These are phyloP conservation scores for Fregata magnificens DNA, from an alignment of 2,113 vertebrate species.

Conservation along the genomic window DNA sequence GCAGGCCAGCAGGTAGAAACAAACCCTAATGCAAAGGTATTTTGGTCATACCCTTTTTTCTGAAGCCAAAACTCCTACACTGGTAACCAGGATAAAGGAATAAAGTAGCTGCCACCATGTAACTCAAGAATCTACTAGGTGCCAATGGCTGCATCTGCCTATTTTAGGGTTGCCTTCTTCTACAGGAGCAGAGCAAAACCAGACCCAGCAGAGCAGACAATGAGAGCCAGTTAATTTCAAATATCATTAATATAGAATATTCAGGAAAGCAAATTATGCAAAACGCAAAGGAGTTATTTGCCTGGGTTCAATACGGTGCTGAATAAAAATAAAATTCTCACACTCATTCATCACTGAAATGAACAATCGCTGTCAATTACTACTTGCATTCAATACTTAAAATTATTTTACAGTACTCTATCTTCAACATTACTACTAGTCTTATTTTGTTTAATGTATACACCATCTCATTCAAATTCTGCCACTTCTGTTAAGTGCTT, in stretches of 20 bases:
- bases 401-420: background rate
- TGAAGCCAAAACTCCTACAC: background rate
- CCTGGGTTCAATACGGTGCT: background rate
- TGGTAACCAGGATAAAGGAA: background rate
- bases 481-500: conserved; percentile 40
- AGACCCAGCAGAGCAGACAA: background rate
- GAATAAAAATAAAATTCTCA: background rate
- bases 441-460: background rate
- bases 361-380: conserved; percentile 35
- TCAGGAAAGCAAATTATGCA: background rate
- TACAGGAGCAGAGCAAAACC: background rate
- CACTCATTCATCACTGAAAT: background rate
- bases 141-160: background rate
- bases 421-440: background rate
- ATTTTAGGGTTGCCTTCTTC: background rate
- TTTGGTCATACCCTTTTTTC: background rate
- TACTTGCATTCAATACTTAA: background rate
- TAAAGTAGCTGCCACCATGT: background rate
- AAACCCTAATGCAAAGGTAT: background rate
- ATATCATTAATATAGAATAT: background rate
- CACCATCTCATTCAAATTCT: background rate
- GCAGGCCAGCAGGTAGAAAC: background rate
- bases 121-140: background rate
- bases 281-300: background rate
- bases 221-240: background rate